Conservation (phyloP, 2,888 invertebrate genomes). For the Apodemia duryi region DNA sequence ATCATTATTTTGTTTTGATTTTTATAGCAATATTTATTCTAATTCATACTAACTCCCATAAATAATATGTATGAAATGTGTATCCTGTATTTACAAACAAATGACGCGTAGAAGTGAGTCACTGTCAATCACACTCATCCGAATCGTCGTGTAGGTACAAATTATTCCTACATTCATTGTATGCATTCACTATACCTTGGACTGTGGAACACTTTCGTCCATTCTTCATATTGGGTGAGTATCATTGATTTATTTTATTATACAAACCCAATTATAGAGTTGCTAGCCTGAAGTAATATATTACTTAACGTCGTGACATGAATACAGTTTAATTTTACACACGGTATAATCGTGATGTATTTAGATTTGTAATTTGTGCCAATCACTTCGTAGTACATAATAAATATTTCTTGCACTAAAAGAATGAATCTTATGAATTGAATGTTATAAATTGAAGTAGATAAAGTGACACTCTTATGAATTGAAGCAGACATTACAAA, state of each 20-base stretch:
- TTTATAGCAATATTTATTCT: neutral
- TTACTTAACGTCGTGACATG: neutral
- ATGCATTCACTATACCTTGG: slow-evolving; percentile 25
- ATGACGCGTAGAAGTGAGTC: slow-evolving; percentile 37
- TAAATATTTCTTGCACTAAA: neutral
- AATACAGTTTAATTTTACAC: slow-evolving; percentile 2
- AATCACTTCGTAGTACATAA: neutral
- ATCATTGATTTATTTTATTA: slow-evolving; percentile 9
- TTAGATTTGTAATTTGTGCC: neutral
- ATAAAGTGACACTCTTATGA: too few species aligned
- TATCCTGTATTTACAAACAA: slow-evolving; percentile 27
- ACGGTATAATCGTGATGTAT: slow-evolving; percentile 1
- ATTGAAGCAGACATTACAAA: too few species aligned
- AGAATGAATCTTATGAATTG: neutral
- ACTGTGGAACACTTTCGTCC: slow-evolving; percentile 24
- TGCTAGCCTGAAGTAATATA: neutral
- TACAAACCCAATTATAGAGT: slow-evolving; percentile 4
- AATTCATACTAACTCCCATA: neutral
- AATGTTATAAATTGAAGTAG: too few species aligned
- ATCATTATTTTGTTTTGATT: too few species aligned
- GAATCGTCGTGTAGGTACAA: slow-evolving; percentile 26
- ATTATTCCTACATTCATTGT: slow-evolving; percentile 27
- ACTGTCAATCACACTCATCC: slow-evolving; percentile 40
- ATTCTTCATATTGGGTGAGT: slow-evolving; percentile 11
- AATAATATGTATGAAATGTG: slow-evolving; percentile 4